These are phyloP conservation scores for Eupeodes luniger DNA, from an alignment of 2,888 invertebrate genomes.

Conservation along the genomic window DNA sequence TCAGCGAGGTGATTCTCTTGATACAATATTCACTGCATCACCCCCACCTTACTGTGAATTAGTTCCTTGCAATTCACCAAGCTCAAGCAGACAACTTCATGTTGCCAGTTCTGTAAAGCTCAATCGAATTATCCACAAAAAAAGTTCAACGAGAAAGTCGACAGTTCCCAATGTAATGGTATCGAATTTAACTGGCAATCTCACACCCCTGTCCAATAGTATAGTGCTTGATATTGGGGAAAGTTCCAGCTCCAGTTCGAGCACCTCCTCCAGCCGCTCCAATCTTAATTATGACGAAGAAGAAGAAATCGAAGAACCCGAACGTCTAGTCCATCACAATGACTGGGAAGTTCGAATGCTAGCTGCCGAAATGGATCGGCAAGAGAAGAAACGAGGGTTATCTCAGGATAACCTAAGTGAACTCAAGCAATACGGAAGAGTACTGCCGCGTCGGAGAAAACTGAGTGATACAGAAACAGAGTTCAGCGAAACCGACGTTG, in stretches of 20 bases:
- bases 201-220: constrained; percentile 83
- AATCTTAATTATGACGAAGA: constrained; percentile 80
- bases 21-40: constrained; percentile 88
- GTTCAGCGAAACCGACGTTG: constrained; percentile 81
- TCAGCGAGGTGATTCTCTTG: constrained; percentile 88
- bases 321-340: constrained; percentile 83
- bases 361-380: constrained; percentile 89
- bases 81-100: constrained; percentile 76
- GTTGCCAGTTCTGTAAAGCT: constrained; percentile 37
- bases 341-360: constrained; percentile 93
- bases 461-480: constrained; percentile 83
- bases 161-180: constrained; percentile 78
- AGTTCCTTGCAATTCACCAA: constrained; percentile 79
- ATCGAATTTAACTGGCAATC: constrained; percentile 84
- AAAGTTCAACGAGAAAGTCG: constrained; percentile 77
- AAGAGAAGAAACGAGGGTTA: constrained; percentile 84
- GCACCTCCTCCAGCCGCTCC: constrained; percentile 81
- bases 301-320: constrained; percentile 79
- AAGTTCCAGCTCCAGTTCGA: constrained; percentile 82
- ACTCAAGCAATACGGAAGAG: constrained; percentile 79
- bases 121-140: constrained; percentile 66
- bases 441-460: constrained; percentile 81
- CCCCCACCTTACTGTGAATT: constrained; percentile 83
- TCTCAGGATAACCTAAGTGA: constrained; percentile 80
- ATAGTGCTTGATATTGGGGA: constrained; percentile 83